Evolutionary conservation across 2,888 invertebrate species (phyloP), one percentile per base, ranked within the genome.

Genomic region (Drosophila ochracea): DNA sequence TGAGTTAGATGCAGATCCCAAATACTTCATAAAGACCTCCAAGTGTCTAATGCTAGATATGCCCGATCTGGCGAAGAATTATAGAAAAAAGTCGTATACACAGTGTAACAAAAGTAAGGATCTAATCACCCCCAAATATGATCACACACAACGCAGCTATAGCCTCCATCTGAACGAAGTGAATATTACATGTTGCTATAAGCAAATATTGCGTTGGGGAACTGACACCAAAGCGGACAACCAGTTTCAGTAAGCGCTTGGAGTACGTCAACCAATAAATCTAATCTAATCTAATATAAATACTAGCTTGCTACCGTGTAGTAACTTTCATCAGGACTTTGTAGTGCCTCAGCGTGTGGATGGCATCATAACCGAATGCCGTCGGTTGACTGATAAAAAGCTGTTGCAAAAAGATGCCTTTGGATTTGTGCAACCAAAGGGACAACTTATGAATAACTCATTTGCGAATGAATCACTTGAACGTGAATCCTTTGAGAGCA

Each of bases 41-140:
- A 94, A 94, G 81, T 96, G 96, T 83, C 94, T 94, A 77, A 95
- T 96, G 90, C 94, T 94, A 6, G 94, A 95, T 72, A 94, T 95
- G 59, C 61, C 84, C 5, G 94, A 94, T 73, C 93, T 94, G 9
- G 92, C 92, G 70, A 92, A 92, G 69, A 94, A 94, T 62, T 94
- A 94, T 68, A 93, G 93, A 41, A 94, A 93, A 53, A 92, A 93
- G 61, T 93, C 93, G 54, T 95, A 94, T 68, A 94, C 94, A 55
- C 80, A 93, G 0, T 95, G 95, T 81, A 91, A 93, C 7, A 89
- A 61, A 1, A 78, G 78, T 16, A 59, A 82, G 21, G 88, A 91
- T 16, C 69, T 92, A 21, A 83, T 92, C 13, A 83, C 72, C 4
- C 71, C 85, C 6, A 64, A 76, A 28, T 92, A 84, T 55, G 75